Evolutionary conservation across 1,140 invertebrate genomes (phyloP).

Genomic region (Drosophila chauvacae): DNA sequence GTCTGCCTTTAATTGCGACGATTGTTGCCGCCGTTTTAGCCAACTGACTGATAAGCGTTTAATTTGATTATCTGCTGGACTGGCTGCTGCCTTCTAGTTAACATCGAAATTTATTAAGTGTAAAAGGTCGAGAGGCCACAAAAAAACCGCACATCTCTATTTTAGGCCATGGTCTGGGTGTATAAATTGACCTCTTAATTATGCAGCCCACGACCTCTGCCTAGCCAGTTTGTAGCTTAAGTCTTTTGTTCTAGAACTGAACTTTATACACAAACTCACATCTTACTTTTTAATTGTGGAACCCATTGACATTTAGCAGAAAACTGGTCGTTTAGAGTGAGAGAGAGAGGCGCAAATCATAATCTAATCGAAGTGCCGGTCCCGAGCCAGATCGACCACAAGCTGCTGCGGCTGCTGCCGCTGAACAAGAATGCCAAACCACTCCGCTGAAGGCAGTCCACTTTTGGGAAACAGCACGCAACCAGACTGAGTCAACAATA

Average conservation of each 20-base stretch:
- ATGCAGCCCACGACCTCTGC: constrained; percentile 9
- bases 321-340: constrained; percentile 50
- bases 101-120: constrained; percentile 50
- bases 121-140: constrained; percentile 40
- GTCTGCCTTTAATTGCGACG: constrained; percentile 54
- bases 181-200: constrained; percentile 48
- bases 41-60: constrained; percentile 63
- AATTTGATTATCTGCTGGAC: constrained; percentile 58
- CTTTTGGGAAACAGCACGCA: constrained; percentile 64
- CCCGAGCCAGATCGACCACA: constrained; percentile 24
- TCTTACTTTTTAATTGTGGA: constrained; percentile 49
- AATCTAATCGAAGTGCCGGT: constrained; percentile 69
- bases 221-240: constrained; percentile 35
- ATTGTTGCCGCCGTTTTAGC: constrained; percentile 53
- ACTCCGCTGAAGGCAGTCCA: constrained; percentile 69
- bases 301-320: constrained; percentile 65
- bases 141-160: constrained; percentile 2
- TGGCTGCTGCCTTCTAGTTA: constrained; percentile 8
- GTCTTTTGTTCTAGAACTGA: constrained; percentile 37
- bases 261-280: constrained; percentile 14
- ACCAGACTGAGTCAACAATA: constrained; percentile 57
- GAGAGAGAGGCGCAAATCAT: constrained; percentile 36
- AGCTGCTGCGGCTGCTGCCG: constrained; percentile 49
- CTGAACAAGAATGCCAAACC: constrained; percentile 70
- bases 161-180: constrained; percentile 45